Percentiles rank a stretch among this genome's conserved stretches.
These are phyloP conservation scores for Tetranychus cinnabarinus DNA, from an alignment of 1,140 invertebrate species.

Conservation along the genomic window DNA sequence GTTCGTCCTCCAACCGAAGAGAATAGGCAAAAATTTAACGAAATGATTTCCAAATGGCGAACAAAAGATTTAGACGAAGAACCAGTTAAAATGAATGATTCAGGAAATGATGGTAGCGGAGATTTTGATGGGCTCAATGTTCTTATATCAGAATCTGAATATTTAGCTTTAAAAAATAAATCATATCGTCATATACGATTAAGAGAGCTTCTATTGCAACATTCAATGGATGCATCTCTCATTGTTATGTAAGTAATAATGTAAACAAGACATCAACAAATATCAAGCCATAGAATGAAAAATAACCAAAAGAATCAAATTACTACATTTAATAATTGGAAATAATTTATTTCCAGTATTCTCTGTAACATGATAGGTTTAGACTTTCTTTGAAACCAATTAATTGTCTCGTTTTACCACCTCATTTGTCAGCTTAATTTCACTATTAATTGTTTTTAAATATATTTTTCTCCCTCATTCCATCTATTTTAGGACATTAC, in stretches of 20 bases:
- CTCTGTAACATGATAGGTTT: too few relatives aligned
- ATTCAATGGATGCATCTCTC: conserved; percentile 52
- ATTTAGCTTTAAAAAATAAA: conserved; percentile 42
- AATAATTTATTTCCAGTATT: neutral
- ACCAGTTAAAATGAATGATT: neutral
- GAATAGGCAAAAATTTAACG: neutral
- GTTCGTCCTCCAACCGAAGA: conserved; percentile 22
- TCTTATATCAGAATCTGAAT: conserved; percentile 23
- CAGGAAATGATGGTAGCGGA: neutral
- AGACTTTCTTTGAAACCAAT: too few relatives aligned
- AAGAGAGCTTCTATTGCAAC: conserved; percentile 53
- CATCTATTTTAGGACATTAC: conserved; percentile 34
- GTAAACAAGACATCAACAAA: neutral
- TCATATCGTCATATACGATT: conserved; percentile 61
- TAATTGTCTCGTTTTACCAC: too few relatives aligned
- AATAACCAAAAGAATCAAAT: neutral
- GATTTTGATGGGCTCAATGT: neutral
- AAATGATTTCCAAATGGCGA: neutral
- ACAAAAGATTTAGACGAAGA: neutral
- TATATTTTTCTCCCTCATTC: neutral
- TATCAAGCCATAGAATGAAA: too few relatives aligned
- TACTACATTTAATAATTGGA: neutral
- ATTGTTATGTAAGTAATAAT: conserved; percentile 44
- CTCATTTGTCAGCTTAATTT: too few relatives aligned
- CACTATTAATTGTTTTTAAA: too few relatives aligned